A percentile compares a stretch with the other conserved stretches of the same genome.
Evolutionary conservation across 2,888 invertebrate species (phyloP).

Genomic region (Chelonus formosanus): DNA sequence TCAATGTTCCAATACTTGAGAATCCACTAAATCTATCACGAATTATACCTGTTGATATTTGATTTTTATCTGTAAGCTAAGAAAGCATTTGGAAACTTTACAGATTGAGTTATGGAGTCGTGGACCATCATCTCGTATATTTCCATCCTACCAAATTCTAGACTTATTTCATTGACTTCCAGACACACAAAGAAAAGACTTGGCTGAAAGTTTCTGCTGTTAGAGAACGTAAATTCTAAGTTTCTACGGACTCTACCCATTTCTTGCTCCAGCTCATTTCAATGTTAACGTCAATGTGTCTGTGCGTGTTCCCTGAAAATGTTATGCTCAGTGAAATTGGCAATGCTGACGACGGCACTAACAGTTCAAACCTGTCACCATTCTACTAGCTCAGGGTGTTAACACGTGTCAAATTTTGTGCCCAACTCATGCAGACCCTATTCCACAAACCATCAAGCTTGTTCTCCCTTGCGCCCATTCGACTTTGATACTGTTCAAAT

Average conservation of each 20-base stretch:
- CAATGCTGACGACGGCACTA: conserved; percentile 43
- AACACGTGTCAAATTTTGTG: conserved; percentile 49
- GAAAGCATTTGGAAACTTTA: neutral
- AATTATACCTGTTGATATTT: conserved; percentile 11
- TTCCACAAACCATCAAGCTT: conserved; percentile 33
- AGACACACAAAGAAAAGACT: neutral
- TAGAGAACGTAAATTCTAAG: conserved; percentile 1
- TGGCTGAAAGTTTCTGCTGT: conserved; percentile 1
- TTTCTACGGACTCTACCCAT: neutral
- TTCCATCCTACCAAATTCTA: neutral
- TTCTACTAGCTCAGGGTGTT: conserved; percentile 37
- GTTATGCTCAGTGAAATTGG: conserved; percentile 39
- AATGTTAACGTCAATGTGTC: conserved; percentile 13
- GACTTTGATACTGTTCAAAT: conserved; percentile 30
- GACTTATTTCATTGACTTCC: conserved; percentile 6
- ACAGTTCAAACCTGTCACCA: conserved; percentile 32
- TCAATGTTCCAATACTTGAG: neutral
- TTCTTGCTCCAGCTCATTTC: neutral
- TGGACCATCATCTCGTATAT: neutral
- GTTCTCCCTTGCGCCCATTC: conserved; percentile 9
- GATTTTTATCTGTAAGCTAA: neutral
- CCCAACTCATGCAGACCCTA: conserved; percentile 34
- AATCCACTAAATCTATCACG: neutral
- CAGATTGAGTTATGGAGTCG: neutral
- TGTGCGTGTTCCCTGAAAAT: conserved; percentile 14